Evolutionary conservation across 2,888 invertebrate genomes (phyloP), one percentile per base, ranked within the genome.

Genomic region (Alviniconcha strummeri): DNA sequence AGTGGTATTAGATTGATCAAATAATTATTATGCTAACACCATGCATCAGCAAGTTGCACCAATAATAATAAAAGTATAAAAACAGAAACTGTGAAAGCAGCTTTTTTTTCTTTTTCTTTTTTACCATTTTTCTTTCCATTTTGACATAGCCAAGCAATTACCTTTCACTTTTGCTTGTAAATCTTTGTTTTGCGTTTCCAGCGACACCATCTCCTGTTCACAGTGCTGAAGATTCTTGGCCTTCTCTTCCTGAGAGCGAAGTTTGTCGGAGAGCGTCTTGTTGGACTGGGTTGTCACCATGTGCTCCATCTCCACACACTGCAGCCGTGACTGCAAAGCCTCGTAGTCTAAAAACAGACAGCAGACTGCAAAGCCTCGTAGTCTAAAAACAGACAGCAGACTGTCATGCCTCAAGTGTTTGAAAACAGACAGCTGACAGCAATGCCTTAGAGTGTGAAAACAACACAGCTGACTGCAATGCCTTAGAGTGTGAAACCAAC

Each of bases 221-320:
- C 82, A 82, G 36, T 55, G 77, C 76, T 83, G 13, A n/a, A 83
- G 75, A 60, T 69, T 64, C 6, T 71, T 67, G 5, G 90, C 76
- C 79, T 87, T 86, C 17, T 86, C 81, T 83, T 89, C 89, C 85
- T 86, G 84, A 17, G 87, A 81, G 77, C 89, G 85, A 7, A 90
- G 83, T 17, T 82, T 86, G 9, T 82, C 83, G 13, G 76, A 76
- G 17, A 86, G 72, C 5, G 80, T 60, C 52, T 80, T 84, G 67
- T 86, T 85, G 54, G 86, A 86, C 81, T 88, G 84, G 0, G 83
- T 55, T 36, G 86, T 64, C 67, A 88, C 84, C 75, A 82, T 75
- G 64, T 88, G 85, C 83, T 88, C 87, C 88, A 88, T 88, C 60
- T 88, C 86, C 74, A 85, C 54, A 17, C 84, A 85, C 55, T 86